phyloP scores from a whole-genome alignment of 2,113 vertebrate genomes.

The Clarias gariepinus region DNA sequence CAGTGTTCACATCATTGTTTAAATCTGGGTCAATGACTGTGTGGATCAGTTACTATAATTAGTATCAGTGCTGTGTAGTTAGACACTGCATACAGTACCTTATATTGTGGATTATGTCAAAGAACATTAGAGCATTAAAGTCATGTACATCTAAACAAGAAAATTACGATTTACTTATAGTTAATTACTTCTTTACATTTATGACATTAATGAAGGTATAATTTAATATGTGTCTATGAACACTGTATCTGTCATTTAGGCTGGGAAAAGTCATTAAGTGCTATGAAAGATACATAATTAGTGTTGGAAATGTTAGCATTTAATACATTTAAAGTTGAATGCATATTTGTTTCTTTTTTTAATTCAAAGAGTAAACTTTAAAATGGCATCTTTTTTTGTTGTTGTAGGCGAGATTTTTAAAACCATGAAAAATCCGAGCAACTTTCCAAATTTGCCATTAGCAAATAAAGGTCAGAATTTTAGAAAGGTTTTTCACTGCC shows the following conservation, averaged over 20 bases:
- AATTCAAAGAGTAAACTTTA: not conserved
- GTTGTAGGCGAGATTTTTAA: not conserved
- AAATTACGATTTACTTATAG: not conserved
- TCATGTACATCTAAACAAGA: not conserved
- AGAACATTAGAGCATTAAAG: not conserved
- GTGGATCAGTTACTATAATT: not conserved
- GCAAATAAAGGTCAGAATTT: constrained; percentile 19
- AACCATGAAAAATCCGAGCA: not conserved
- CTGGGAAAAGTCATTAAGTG: not conserved
- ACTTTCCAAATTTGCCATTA: not conserved
- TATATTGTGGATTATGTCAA: not conserved
- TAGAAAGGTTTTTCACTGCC: not conserved
- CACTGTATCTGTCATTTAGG: not conserved
- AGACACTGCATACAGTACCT: not conserved
- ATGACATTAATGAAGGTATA: not conserved
- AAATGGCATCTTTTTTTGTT: not conserved
- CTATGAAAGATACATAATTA: not conserved
- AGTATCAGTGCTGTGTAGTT: not conserved
- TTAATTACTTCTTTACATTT: not conserved
- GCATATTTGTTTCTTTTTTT: not conserved
- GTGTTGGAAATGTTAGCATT: not conserved
- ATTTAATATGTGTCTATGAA: not conserved
- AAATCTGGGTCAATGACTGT: not conserved
- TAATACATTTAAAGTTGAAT: not conserved
- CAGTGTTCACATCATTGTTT: not conserved